Evolutionary conservation across 2,113 vertebrate genomes (phyloP).

Genomic region (Phalacrocorax aristotelis): DNA sequence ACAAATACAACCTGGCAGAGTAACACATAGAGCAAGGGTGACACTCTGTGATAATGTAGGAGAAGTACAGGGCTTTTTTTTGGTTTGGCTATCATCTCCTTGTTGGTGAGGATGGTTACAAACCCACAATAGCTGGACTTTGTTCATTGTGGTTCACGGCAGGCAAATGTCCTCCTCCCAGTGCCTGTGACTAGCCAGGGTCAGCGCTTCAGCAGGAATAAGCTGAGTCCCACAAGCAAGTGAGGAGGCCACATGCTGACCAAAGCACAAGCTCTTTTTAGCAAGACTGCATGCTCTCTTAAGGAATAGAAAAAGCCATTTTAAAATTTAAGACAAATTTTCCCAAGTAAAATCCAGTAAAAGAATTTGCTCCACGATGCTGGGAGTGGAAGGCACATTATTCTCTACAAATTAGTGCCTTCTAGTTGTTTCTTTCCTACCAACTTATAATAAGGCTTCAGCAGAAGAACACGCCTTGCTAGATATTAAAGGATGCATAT

Average conservation of each 20-base stretch:
- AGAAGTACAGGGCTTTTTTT: not conserved
- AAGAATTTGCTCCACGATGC: not conserved
- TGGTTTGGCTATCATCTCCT: not conserved
- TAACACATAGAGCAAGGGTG: not conserved
- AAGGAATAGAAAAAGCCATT: not conserved
- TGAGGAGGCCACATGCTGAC: accelerated
- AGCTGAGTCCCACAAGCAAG: not conserved
- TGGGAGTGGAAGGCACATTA: not conserved
- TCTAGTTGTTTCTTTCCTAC: not conserved
- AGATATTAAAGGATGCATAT: accelerated
- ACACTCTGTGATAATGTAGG: not conserved
- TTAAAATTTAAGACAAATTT: not conserved
- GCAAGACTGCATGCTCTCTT: not conserved
- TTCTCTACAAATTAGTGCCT: not conserved
- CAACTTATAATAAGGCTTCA: not conserved
- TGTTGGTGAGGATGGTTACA: accelerated
- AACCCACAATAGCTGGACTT: accelerated
- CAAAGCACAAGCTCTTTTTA: not conserved
- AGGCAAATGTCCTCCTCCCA: accelerated
- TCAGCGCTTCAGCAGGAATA: not conserved
- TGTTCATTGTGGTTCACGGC: accelerated
- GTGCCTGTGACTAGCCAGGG: not conserved
- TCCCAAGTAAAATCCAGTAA: not conserved
- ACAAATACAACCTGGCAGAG: not conserved
- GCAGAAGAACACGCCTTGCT: not conserved